Conservation (phyloP, 1,140 invertebrate species). For the Latrodectus geometricus region DNA sequence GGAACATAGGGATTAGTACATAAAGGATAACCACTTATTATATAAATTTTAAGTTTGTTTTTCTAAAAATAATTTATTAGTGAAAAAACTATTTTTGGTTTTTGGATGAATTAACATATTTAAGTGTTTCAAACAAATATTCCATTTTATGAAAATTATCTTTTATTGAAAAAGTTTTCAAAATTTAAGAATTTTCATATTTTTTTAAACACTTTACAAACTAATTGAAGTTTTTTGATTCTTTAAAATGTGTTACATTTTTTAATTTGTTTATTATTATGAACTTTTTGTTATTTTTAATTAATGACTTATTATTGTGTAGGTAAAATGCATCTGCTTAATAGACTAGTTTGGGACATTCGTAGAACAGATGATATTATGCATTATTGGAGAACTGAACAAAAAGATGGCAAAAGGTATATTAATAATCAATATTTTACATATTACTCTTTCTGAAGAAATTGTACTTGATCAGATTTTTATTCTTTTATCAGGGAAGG, state of each 20-base stretch:
- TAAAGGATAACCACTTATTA: too few species aligned
- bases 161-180: too few species aligned
- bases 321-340: constrained; percentile 41
- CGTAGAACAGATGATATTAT: constrained; percentile 51
- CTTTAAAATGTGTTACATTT: not conserved
- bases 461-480: not conserved
- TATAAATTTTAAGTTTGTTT: too few species aligned
- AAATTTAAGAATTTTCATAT: too few species aligned
- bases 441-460: not conserved
- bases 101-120: too few species aligned
- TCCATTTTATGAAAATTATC: too few species aligned
- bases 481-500: constrained; percentile 22
- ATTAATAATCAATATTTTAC: not conserved
- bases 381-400: constrained; percentile 53
- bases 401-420: constrained; percentile 41
- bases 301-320: not conserved
- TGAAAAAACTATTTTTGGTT: too few species aligned
- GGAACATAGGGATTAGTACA: too few species aligned
- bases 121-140: too few species aligned
- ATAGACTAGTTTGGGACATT: constrained; percentile 53
- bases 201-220: not conserved
- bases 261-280: not conserved
- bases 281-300: not conserved
- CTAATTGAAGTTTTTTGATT: not conserved
- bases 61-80: too few species aligned